Conservation (phyloP, 2,888 invertebrate genomes). For the Leptarthrus brevirostris region DNA sequence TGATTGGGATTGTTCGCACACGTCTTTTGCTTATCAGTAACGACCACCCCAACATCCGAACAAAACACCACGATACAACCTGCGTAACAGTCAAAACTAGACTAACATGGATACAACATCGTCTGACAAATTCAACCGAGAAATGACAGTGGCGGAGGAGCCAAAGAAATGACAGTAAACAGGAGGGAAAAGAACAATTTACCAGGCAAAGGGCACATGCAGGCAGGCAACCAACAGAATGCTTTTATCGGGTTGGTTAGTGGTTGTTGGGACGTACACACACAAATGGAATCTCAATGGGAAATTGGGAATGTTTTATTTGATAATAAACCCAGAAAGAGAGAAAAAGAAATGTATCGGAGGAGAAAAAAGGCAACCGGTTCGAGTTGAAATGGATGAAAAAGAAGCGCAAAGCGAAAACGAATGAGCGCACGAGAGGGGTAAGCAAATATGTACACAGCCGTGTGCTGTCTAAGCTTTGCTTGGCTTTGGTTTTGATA, state of each 20-base stretch:
- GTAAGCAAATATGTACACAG: slow-evolving; percentile 2
- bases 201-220: not conserved
- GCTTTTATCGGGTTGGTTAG: slow-evolving; percentile 34
- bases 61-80: slow-evolving; percentile 62
- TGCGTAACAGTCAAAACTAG: slow-evolving; percentile 68
- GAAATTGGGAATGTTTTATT: not conserved
- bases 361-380: slow-evolving; percentile 42
- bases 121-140: slow-evolving; percentile 60
- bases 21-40: not conserved
- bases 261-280: slow-evolving; percentile 6
- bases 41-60: slow-evolving; percentile 10
- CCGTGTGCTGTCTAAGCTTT: not conserved
- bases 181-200: slow-evolving; percentile 17
- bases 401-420: not conserved
- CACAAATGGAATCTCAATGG: no score
- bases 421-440: slow-evolving; percentile 17
- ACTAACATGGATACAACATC: slow-evolving; percentile 67
- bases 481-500: not conserved
- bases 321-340: slow-evolving; percentile 8
- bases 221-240: not conserved
- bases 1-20: not conserved
- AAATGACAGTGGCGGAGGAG: slow-evolving; percentile 56
- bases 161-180: slow-evolving; percentile 51
- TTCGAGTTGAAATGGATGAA: not conserved
- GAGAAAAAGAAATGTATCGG: slow-evolving; percentile 1